Conservation (phyloP, 2,797 vertebrate species). For the Megaceryle alcyon region DNA sequence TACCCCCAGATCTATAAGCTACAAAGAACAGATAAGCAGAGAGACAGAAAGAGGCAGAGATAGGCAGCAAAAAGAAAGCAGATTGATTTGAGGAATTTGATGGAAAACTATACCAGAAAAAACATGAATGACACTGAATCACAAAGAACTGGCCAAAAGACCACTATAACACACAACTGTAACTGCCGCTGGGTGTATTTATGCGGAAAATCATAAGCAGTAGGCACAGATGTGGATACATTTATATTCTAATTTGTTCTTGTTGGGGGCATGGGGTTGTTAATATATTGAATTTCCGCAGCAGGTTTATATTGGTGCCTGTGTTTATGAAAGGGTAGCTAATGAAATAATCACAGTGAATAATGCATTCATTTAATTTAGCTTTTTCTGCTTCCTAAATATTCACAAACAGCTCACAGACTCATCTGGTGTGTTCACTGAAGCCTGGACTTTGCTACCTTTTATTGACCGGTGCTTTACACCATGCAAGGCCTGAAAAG, state of each 20-base stretch:
- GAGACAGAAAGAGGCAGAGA: constrained; percentile 64
- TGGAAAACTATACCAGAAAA: constrained; percentile 63
- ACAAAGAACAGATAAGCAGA: constrained; percentile 65
- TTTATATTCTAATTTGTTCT: not conserved
- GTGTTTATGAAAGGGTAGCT: not conserved
- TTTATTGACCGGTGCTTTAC: not conserved
- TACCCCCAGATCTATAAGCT: constrained; percentile 34
- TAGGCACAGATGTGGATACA: not conserved
- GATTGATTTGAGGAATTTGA: constrained; percentile 54
- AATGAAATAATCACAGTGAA: constrained; percentile 34
- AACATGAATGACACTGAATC: constrained; percentile 64
- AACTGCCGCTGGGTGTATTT: constrained; percentile 29
- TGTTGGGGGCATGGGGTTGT: not conserved
- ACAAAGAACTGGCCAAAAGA: constrained; percentile 54
- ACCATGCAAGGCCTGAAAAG: not conserved
- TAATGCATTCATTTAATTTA: constrained; percentile 1
- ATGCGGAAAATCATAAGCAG: not conserved
- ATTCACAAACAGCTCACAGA: not conserved
- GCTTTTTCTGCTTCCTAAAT: constrained; percentile 20
- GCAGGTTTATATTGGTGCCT: constrained; percentile 4
- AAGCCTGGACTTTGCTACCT: not conserved
- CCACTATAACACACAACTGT: constrained; percentile 41
- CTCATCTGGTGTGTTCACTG: not conserved
- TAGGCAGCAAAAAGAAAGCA: constrained; percentile 66
- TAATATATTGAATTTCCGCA: not conserved